Percentiles rank a stretch among this genome's conserved stretches.
phyloP scores from a whole-genome alignment of 2,888 invertebrate genomes.

The Lepas anatifera region DNA sequence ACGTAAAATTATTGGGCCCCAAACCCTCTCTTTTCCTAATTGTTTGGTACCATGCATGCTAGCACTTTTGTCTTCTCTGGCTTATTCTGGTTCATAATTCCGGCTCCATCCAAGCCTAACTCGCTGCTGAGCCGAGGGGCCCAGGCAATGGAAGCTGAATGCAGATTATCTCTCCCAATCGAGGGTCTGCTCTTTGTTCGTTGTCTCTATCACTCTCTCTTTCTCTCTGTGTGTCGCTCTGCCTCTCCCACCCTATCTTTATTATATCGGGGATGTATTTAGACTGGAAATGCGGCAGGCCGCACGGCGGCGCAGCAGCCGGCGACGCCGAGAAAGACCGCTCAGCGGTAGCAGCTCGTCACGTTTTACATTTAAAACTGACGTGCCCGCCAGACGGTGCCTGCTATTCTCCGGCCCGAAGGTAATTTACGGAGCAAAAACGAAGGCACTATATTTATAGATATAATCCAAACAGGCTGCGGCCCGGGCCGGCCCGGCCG shows the following conservation, averaged over 20 bases:
- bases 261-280: background rate
- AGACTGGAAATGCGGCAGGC: background rate
- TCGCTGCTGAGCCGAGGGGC: conserved; percentile 23
- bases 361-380: conserved; percentile 5
- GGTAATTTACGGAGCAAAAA: conserved; percentile 8
- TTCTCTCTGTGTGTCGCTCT: too few relatives aligned
- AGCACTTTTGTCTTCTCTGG: too few relatives aligned
- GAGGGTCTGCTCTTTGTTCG: conserved; percentile 23
- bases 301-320: background rate
- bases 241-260: background rate
- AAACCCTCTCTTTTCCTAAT: too few relatives aligned
- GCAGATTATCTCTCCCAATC: background rate
- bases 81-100: too few relatives aligned
- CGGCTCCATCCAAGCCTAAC: conserved; percentile 24
- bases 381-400: background rate
- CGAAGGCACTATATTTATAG: background rate
- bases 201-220: too few relatives aligned
- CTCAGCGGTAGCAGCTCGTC: too few relatives aligned
- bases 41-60: too few relatives aligned
- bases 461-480: conserved; percentile 9
- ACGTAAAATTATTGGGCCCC: too few relatives aligned
- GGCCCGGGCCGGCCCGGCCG: too few relatives aligned
- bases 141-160: too few relatives aligned
- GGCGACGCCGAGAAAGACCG: background rate
- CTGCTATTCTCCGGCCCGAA: background rate